Percentiles rank a stretch among this genome's conserved stretches.
These are phyloP conservation scores for Heliconius melpomene DNA, from an alignment of 1,140 invertebrate genomes.

Conservation along the genomic window DNA sequence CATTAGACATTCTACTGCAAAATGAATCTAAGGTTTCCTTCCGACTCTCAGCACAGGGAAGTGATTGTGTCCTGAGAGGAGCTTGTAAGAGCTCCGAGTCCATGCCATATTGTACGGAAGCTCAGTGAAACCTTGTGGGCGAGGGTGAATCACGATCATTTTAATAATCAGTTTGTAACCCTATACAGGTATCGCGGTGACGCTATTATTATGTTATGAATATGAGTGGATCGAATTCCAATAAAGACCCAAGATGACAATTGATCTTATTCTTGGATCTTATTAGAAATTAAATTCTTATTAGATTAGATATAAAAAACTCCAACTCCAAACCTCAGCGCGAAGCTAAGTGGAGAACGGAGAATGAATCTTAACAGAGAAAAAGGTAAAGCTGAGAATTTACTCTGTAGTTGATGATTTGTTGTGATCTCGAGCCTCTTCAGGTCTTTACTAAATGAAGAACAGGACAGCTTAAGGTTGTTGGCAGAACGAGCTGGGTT, in stretches of 20 bases:
- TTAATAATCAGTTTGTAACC: conserved; percentile 52
- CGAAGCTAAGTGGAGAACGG: too few relatives aligned
- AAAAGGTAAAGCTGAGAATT: too few relatives aligned
- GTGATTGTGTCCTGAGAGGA: conserved; percentile 62
- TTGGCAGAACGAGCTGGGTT: too few relatives aligned
- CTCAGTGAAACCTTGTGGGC: conserved; percentile 56
- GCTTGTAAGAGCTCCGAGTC: conserved; percentile 70
- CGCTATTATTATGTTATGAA: conserved; percentile 39
- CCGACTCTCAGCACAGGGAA: conserved; percentile 54
- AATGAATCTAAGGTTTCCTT: conserved; percentile 59
- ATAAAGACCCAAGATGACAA: neutral
- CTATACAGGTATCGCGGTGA: conserved; percentile 37
- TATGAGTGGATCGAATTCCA: conserved; percentile 29
- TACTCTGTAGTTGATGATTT: too few relatives aligned
- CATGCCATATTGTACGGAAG: conserved; percentile 71
- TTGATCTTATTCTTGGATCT: too few relatives aligned
- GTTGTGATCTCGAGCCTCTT: too few relatives aligned
- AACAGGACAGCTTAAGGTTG: too few relatives aligned
- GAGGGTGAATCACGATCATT: conserved; percentile 62
- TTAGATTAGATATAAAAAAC: too few relatives aligned
- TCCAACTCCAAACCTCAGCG: too few relatives aligned
- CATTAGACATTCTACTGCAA: neutral
- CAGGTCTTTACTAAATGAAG: too few relatives aligned
- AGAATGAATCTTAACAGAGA: too few relatives aligned
- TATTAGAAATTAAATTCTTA: too few relatives aligned